phyloP scores from a whole-genome alignment of 2,797 vertebrate genomes.

The Melanotaenia nigrans region DNA sequence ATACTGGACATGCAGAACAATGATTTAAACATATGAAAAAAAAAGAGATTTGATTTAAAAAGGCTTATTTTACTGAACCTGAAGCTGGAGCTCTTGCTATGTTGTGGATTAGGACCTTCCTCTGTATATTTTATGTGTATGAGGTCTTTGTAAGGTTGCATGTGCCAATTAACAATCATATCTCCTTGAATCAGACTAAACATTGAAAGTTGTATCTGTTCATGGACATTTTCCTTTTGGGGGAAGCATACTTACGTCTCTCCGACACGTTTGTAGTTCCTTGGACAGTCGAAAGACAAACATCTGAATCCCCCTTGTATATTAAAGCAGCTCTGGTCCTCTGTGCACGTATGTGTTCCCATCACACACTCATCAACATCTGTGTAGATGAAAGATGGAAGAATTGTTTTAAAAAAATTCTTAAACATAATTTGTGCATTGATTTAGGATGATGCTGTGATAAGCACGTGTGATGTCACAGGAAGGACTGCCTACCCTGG shows the following conservation, averaged over 20 bases:
- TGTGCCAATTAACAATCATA: not conserved
- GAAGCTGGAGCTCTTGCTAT: not conserved
- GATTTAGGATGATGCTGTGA: too few species aligned
- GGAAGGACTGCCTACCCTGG: slow-evolving; percentile 83
- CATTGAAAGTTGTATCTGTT: slow-evolving; percentile 1
- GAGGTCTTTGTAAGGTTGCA: not conserved
- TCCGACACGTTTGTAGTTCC: slow-evolving; percentile 89
- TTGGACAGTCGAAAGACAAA: slow-evolving; percentile 89
- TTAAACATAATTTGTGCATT: not conserved
- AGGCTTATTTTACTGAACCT: not conserved
- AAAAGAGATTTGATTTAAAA: slow-evolving; percentile 7
- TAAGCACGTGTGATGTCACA: not conserved
- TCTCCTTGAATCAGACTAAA: not conserved
- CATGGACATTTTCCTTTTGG: not conserved
- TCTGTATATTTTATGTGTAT: slow-evolving; percentile 11
- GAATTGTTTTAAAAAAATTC: not conserved
- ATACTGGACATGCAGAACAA: slow-evolving; percentile 65
- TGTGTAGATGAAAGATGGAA: slow-evolving; percentile 52
- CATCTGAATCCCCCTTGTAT: slow-evolving; percentile 93
- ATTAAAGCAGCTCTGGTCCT: slow-evolving; percentile 95
- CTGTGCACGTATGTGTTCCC: slow-evolving; percentile 89
- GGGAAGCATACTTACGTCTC: slow-evolving; percentile 91
- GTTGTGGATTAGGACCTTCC: not conserved
- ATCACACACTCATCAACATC: slow-evolving; percentile 94
- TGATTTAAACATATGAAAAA: slow-evolving; percentile 19